Evolutionary conservation across 2,888 invertebrate genomes (phyloP), one percentile per base, ranked within the genome.

Genomic region (Epirrhoe tristata): DNA sequence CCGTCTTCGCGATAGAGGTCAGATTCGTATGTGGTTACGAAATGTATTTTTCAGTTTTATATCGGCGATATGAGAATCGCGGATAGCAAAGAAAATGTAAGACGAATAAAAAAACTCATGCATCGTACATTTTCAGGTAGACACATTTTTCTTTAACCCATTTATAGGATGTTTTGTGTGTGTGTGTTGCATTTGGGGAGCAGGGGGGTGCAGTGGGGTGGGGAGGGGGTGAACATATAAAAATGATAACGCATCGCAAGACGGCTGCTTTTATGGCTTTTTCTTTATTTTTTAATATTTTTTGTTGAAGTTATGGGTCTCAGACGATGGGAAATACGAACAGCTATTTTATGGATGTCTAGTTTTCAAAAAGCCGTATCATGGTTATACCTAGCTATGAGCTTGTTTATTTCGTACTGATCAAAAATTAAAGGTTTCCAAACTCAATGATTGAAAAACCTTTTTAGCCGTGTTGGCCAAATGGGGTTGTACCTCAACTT

Each of bases 221-320:
- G 82, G 81, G 75, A 78, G 82, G 81, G 85, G 87, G 78, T 70
- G 85, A 82, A 87, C 92, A 92, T 93, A 93, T 93, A 93, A 93
- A 93, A 93, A 93, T 93, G 93, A 93, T 93, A 93, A 93, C 93
- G 92, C 93, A 93, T 93, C 90, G 91, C 92, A 91, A 93, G 93
- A 93, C 93, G 93, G 91, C 91, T 81, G 92, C 93, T 93, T 93
- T 93, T 93, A 93, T 92, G 89, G 70, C 91, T 88, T 90, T 92
- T 91, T 87, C 86, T 93, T 91, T 91, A 90, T 91, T 93, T 93
- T 92, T 90, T 90, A 90, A 89, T 88, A 87, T 88, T 87, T 90
- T 88, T 86, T 92, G 91, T 89, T 89, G 88, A 88, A 87, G 87
- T 67, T 74, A 70, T 67, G 70, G 62, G 52, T 66, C 58, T 65